Percentiles rank a stretch among this genome's conserved stretches.
Conservation (phyloP, 1,140 invertebrate species). For the Pseudoatta argentina region DNA sequence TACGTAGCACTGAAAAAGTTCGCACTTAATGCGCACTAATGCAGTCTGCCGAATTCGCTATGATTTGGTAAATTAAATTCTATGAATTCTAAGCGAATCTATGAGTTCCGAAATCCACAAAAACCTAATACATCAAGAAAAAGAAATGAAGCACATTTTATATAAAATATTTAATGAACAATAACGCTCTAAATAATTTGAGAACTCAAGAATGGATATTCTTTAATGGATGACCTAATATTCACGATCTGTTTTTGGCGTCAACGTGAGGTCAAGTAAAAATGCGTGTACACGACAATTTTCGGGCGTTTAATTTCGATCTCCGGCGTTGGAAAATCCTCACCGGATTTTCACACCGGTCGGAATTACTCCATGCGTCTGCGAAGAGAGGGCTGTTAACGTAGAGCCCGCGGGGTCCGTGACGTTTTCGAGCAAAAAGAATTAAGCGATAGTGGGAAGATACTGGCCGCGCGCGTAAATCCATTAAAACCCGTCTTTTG, state of each 20-base stretch:
- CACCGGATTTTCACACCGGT: slow-evolving; percentile 35
- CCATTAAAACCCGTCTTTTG: slow-evolving; percentile 61
- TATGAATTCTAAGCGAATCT: not conserved
- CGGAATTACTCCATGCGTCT: slow-evolving; percentile 15
- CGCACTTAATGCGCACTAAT: too few species aligned
- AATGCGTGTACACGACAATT: slow-evolving; percentile 40
- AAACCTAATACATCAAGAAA: slow-evolving; percentile 12
- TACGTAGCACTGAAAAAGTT: too few species aligned
- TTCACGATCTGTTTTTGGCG: not conserved
- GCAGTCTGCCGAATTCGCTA: too few species aligned
- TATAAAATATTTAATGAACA: too few species aligned
- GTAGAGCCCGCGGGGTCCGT: not conserved
- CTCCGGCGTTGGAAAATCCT: slow-evolving; percentile 20
- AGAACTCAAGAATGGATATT: not conserved
- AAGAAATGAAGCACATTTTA: not conserved
- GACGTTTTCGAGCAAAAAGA: slow-evolving; percentile 44
- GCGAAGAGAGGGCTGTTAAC: slow-evolving; percentile 29
- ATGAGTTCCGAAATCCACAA: not conserved
- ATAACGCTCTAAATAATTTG: too few species aligned
- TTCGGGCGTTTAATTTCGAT: slow-evolving; percentile 53
- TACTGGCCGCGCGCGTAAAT: slow-evolving; percentile 45
- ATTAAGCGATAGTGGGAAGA: slow-evolving; percentile 50
- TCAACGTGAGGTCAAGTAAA: not conserved
- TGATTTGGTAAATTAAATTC: too few species aligned
- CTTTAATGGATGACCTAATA: not conserved